These are phyloP conservation scores for Coryphaenoides rupestris DNA, from an alignment of 2,113 vertebrate species.

Conservation along the genomic window DNA sequence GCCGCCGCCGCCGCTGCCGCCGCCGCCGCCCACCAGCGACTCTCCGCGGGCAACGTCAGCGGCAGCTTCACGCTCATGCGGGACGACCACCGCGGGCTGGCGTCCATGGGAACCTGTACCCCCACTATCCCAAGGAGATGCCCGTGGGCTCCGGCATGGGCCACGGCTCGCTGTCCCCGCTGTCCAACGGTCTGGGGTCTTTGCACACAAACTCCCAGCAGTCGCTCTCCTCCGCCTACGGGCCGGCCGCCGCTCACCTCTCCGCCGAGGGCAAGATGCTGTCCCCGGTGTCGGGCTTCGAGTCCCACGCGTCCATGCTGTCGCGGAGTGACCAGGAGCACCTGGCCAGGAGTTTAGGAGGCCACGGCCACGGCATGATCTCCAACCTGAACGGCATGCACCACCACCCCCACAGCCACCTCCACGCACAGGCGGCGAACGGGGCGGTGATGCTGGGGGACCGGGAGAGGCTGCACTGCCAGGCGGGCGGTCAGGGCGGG, in stretches of 20 bases:
- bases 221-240: slow-evolving; percentile 84
- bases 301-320: slow-evolving; percentile 90
- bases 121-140: slow-evolving; percentile 96
- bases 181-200: slow-evolving; percentile 87
- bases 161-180: slow-evolving; percentile 85
- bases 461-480: slow-evolving; percentile 76
- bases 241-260: slow-evolving; percentile 82
- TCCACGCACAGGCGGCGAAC: slow-evolving; percentile 81
- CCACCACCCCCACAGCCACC: slow-evolving; percentile 81
- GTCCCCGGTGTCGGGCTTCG: slow-evolving; percentile 85
- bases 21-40: slow-evolving; percentile 80
- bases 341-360: slow-evolving; percentile 84
- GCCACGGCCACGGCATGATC: slow-evolving; percentile 85
- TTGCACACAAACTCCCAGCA: slow-evolving; percentile 93
- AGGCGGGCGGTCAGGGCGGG: slow-evolving; percentile 72
- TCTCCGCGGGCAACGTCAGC: slow-evolving; percentile 86
- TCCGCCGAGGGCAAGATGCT: slow-evolving; percentile 88
- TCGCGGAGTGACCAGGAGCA: slow-evolving; percentile 89
- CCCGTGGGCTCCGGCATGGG: slow-evolving; percentile 87
- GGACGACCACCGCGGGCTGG: slow-evolving; percentile 87
- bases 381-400: slow-evolving; percentile 87
- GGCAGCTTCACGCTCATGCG: slow-evolving; percentile 96
- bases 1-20: slow-evolving; percentile 81
- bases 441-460: slow-evolving; percentile 80
- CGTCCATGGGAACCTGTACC: slow-evolving; percentile 92